phyloP scores from a whole-genome alignment of 2,113 vertebrate species.

The Eurystomus gularis region DNA sequence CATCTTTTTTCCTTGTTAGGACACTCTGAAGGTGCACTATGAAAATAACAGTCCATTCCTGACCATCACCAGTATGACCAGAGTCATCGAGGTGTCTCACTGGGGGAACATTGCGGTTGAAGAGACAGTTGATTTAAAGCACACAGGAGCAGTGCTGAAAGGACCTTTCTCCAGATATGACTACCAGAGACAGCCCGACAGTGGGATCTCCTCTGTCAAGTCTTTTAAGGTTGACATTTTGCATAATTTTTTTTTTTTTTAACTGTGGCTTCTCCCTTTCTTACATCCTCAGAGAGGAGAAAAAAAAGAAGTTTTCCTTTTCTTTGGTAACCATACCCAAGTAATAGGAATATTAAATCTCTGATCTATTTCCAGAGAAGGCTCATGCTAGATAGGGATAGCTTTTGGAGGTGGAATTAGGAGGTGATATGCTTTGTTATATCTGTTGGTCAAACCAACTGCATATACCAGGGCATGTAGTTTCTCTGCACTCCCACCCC shows the following conservation, averaged over 20 bases:
- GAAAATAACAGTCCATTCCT: conserved; percentile 97
- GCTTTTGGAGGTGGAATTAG: background rate
- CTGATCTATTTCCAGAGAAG: background rate
- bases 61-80: conserved; percentile 91
- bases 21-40: conserved; percentile 92
- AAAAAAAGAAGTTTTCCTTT: background rate
- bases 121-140: conserved; percentile 93
- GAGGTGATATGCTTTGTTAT: background rate
- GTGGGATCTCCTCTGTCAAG: conserved; percentile 96
- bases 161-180: conserved; percentile 97
- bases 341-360: background rate
- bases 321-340: background rate
- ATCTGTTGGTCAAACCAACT: background rate
- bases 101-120: conserved; percentile 99
- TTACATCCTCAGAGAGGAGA: background rate
- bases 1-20: conserved; percentile 68
- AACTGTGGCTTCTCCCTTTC: background rate
- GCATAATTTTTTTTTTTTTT: background rate
- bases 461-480: fast-evolving
- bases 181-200: conserved; percentile 97
- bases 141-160: conserved; percentile 93
- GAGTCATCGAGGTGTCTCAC: conserved; percentile 95
- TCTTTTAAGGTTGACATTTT: conserved; percentile 88
- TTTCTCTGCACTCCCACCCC: background rate
- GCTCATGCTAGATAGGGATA: background rate